phyloP scores from a whole-genome alignment of 2,888 invertebrate genomes.

The Plebejus anna region DNA sequence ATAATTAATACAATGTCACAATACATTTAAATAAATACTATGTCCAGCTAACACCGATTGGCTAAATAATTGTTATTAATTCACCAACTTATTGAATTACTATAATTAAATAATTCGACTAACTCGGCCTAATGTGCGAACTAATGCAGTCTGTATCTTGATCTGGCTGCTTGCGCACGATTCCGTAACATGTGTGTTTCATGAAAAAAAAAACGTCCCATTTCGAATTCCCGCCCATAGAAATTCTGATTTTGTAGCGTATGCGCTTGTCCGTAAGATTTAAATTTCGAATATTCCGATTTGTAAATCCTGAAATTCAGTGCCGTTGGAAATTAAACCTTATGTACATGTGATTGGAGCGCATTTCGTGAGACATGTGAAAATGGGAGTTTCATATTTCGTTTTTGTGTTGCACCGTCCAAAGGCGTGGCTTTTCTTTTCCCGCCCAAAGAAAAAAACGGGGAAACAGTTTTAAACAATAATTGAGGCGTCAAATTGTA shows the following conservation, averaged over 20 bases:
- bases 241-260: conserved; percentile 41
- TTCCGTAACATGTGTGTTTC: conserved; percentile 60
- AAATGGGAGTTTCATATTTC: conserved; percentile 51
- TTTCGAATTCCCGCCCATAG: conserved; percentile 28
- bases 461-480: conserved; percentile 64
- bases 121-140: conserved; percentile 77
- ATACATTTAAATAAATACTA: conserved; percentile 53
- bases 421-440: conserved; percentile 58
- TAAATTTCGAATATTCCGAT: conserved; percentile 40
- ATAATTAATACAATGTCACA: conserved; percentile 53
- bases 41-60: conserved; percentile 55
- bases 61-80: conserved; percentile 70
- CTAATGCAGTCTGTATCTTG: conserved; percentile 72
- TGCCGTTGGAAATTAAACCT: conserved; percentile 44
- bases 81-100: conserved; percentile 76
- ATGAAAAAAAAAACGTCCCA: conserved; percentile 58
- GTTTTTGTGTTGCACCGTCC: conserved; percentile 43
- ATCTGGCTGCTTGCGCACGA: conserved; percentile 66
- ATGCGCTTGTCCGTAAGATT: conserved; percentile 42
- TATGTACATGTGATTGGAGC: conserved; percentile 43
- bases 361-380: conserved; percentile 39
- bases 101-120: conserved; percentile 78
- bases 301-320: conserved; percentile 31
- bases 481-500: conserved; percentile 73
- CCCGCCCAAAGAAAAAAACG: conserved; percentile 54